phyloP scores from a whole-genome alignment of 2,797 vertebrate genomes.

The Glyptemys insculpta region DNA sequence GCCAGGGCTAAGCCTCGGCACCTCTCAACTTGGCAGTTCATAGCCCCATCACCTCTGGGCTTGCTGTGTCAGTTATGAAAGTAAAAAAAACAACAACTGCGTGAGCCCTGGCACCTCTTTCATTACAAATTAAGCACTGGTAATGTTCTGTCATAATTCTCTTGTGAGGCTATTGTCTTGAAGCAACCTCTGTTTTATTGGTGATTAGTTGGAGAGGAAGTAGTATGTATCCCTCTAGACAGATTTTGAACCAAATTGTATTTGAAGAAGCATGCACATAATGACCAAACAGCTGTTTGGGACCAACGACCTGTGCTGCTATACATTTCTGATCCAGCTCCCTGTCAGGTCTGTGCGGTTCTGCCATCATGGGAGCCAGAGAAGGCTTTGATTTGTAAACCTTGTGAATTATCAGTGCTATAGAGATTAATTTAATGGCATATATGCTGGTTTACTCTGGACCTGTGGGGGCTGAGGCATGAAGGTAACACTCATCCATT shows the following conservation, averaged over 20 bases:
- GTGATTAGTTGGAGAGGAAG: not conserved
- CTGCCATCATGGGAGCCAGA: accelerated
- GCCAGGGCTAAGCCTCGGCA: too few species aligned
- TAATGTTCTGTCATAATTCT: not conserved
- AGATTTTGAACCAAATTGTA: not conserved
- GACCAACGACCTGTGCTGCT: not conserved
- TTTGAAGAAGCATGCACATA: not conserved
- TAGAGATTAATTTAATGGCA: not conserved
- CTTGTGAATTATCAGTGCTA: not conserved
- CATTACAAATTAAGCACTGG: too few species aligned
- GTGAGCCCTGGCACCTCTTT: too few species aligned
- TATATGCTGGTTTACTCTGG: accelerated
- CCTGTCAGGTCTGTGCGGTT: not conserved
- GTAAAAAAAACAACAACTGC: too few species aligned
- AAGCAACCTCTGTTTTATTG: not conserved
- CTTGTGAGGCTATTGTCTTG: not conserved
- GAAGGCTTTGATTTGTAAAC: not conserved
- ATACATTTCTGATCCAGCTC: not conserved
- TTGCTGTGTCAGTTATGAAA: too few species aligned
- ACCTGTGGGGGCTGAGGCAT: not conserved
- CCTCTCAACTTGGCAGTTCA: too few species aligned
- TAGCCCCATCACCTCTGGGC: too few species aligned
- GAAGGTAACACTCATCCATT: not conserved
- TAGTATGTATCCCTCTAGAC: not conserved
- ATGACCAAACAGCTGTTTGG: not conserved